These are phyloP conservation scores for Subacronicta megacephala DNA, from an alignment of 2,888 invertebrate species.

Conservation along the genomic window DNA sequence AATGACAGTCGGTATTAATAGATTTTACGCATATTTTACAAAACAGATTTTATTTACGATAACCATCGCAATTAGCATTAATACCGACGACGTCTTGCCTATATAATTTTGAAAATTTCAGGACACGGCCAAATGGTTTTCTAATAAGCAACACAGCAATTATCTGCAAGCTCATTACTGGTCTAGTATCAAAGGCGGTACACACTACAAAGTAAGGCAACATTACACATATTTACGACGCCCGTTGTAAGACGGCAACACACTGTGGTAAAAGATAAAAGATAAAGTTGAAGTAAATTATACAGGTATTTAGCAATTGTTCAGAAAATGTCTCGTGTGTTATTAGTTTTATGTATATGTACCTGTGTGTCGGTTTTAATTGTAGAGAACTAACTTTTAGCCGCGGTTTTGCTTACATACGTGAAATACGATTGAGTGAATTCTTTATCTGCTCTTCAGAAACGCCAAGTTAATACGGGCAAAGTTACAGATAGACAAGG, in stretches of 20 bases:
- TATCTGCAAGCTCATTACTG: slow-evolving; percentile 71
- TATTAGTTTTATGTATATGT: slow-evolving; percentile 1
- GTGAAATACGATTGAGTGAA: background rate
- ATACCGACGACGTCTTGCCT: background rate
- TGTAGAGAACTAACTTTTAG: background rate
- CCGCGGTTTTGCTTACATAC: background rate
- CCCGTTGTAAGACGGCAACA: slow-evolving; percentile 2
- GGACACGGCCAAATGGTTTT: slow-evolving; percentile 1
- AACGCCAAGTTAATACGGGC: no score
- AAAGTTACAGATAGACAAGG: no score
- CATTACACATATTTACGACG: slow-evolving; percentile 64
- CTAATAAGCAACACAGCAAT: slow-evolving; percentile 65
- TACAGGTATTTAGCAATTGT: slow-evolving; percentile 1
- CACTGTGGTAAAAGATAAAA: slow-evolving; percentile 16
- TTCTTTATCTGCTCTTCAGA: no score
- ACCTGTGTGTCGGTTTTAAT: background rate
- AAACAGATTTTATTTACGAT: background rate
- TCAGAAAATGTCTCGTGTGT: slow-evolving; percentile 2
- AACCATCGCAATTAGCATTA: background rate
- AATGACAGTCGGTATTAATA: no score
- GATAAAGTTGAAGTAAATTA: background rate
- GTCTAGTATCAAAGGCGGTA: slow-evolving; percentile 63
- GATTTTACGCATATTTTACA: no score
- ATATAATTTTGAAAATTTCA: slow-evolving; percentile 7
- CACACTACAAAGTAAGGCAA: slow-evolving; percentile 70